Conservation (phyloP, 37 sponge, comb jelly and placozoan genomes). For the Cladorhizidae sp. region DNA sequence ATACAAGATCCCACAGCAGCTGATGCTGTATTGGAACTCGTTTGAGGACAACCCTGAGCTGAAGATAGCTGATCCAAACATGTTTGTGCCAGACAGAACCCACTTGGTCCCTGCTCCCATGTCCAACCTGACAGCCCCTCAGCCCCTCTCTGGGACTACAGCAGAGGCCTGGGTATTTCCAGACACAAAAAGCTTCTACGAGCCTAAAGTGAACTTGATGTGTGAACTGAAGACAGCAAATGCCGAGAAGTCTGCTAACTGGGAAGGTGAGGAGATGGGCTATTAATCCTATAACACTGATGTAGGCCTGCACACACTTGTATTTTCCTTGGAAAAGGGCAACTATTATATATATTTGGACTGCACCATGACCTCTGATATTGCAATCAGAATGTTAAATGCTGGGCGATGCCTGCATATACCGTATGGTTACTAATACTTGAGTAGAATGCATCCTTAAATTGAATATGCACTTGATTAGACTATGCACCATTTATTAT, state of each 20-base stretch:
- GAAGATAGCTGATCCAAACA: neutral
- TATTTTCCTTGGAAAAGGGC: too few relatives aligned
- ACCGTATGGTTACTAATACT: too few relatives aligned
- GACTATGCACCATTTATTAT: too few relatives aligned
- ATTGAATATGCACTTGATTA: too few relatives aligned
- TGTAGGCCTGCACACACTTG: too few relatives aligned
- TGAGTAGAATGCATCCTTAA: too few relatives aligned
- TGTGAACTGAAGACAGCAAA: slow-evolving; percentile 29
- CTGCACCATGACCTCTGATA: too few relatives aligned
- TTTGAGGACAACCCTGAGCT: too few relatives aligned
- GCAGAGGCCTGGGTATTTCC: slow-evolving; percentile 63
- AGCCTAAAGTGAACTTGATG: slow-evolving; percentile 51
- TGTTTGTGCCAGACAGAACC: slow-evolving; percentile 4
- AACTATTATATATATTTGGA: too few relatives aligned
- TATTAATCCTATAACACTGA: too few relatives aligned
- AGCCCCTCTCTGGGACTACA: neutral
- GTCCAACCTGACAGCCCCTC: neutral
- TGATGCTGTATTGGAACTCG: slow-evolving; percentile 24
- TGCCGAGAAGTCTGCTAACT: neutral
- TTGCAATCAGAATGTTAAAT: too few relatives aligned
- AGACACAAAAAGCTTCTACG: slow-evolving; percentile 45
- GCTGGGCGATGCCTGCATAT: too few relatives aligned
- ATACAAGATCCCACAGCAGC: slow-evolving; percentile 4
- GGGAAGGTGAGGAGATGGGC: slow-evolving; percentile 39
- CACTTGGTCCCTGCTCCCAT: slow-evolving; percentile 5